Evolutionary conservation across 2,113 vertebrate species (phyloP).

Genomic region (Capra hircus): DNA sequence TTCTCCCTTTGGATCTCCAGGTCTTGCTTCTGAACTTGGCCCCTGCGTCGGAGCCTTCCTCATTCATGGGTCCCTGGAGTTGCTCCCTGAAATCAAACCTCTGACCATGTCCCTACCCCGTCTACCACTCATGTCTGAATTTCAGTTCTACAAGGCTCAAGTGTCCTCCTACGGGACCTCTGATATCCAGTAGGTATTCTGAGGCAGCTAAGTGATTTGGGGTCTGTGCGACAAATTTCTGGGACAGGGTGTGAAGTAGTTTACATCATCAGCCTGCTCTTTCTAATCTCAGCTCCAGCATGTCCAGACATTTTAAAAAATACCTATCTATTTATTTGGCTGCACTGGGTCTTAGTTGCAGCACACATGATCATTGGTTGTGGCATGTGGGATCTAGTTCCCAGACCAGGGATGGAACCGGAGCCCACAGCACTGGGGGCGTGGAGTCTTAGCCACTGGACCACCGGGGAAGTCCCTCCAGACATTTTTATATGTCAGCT

Average conservation of each 20-base stretch:
- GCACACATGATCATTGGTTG: neutral
- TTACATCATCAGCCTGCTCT: neutral
- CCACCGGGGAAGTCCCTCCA: neutral
- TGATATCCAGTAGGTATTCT: neutral
- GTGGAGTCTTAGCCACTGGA: neutral
- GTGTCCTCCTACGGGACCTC: neutral
- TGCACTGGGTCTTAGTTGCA: neutral
- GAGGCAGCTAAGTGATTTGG: neutral
- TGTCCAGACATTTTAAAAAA: neutral
- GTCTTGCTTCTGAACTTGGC: neutral
- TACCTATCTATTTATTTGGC: neutral
- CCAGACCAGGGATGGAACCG: neutral
- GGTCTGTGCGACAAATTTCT: neutral
- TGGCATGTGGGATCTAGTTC: neutral
- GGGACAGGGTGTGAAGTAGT: neutral
- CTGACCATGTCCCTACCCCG: neutral
- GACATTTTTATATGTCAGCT: neutral
- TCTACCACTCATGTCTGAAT: neutral
- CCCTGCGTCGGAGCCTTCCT: neutral
- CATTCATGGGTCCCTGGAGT: neutral
- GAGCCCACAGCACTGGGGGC: neutral
- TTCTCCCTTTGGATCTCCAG: neutral
- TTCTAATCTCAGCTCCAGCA: neutral
- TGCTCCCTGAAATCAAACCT: neutral
- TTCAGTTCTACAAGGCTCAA: neutral